Evolutionary conservation across 2,888 invertebrate species (phyloP).

Genomic region (Actias luna): DNA sequence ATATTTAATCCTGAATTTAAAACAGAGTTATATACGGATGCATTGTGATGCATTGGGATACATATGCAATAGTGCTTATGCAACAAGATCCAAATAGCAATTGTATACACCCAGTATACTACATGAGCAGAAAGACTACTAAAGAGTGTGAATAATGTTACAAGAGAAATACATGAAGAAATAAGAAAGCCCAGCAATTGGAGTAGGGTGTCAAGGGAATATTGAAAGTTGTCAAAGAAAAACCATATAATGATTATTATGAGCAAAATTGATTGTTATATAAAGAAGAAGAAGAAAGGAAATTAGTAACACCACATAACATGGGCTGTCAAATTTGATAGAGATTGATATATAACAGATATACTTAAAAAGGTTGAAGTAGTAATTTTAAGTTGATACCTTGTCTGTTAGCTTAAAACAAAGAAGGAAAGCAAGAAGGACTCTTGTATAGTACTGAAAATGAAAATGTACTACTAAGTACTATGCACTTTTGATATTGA

Average conservation of each 20-base stretch:
- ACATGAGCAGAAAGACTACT: no score
- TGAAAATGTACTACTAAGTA: constrained; percentile 38
- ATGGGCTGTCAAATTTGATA: no score
- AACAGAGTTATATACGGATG: no score
- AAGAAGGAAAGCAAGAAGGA: constrained; percentile 37
- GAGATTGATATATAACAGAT: background rate
- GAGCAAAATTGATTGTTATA: background rate
- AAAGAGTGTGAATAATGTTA: background rate
- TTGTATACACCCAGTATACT: no score
- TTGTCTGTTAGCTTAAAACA: constrained; percentile 27
- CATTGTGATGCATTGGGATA: no score
- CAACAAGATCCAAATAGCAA: no score
- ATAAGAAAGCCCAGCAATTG: no score
- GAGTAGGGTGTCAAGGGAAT: no score
- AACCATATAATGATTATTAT: background rate
- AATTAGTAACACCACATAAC: background rate
- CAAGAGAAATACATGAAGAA: background rate
- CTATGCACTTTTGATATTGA: constrained; percentile 46
- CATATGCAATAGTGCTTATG: no score
- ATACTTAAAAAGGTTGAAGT: constrained; percentile 24
- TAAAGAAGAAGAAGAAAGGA: background rate
- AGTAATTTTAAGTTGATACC: constrained; percentile 24
- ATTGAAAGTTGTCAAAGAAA: background rate
- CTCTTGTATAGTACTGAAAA: constrained; percentile 38
- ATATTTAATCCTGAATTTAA: no score